Evolutionary conservation across 2,888 invertebrate species (phyloP).

Genomic region (Camponotus fellah): DNA sequence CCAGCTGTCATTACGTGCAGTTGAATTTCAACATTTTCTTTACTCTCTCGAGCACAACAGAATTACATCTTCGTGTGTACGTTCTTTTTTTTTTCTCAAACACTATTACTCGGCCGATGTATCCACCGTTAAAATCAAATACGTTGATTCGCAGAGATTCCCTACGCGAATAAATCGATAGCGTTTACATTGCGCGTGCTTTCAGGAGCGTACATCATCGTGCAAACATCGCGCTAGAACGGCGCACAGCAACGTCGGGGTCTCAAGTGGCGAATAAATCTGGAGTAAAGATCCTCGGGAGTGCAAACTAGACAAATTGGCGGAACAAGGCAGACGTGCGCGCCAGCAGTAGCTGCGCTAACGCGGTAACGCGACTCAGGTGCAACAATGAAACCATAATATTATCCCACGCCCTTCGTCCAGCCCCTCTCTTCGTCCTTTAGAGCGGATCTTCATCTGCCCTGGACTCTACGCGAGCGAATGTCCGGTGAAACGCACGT

Average conservation of each 20-base stretch:
- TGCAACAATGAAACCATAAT: slow-evolving; percentile 75
- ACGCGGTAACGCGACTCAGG: slow-evolving; percentile 66
- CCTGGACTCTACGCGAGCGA: not conserved
- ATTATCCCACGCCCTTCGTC: slow-evolving; percentile 73
- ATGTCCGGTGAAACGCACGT: slow-evolving; percentile 9
- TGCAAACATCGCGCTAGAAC: slow-evolving; percentile 19
- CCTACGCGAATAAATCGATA: not conserved
- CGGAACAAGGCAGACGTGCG: slow-evolving; percentile 46
- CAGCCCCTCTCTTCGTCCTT: slow-evolving; percentile 47
- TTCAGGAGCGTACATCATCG: slow-evolving; percentile 6
- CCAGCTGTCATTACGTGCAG: slow-evolving; percentile 6
- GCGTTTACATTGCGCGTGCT: slow-evolving; percentile 12
- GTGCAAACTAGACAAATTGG: slow-evolving; percentile 62
- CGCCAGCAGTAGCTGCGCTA: slow-evolving; percentile 30
- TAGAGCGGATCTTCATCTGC: slow-evolving; percentile 37
- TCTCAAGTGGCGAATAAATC: slow-evolving; percentile 54
- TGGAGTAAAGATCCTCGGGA: slow-evolving; percentile 58
- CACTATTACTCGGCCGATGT: not conserved
- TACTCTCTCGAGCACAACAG: not conserved
- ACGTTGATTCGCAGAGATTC: not conserved
- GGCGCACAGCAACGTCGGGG: not conserved
- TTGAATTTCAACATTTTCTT: not conserved
- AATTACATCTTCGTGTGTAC: slow-evolving; percentile 1
- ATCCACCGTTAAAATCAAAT: not conserved
- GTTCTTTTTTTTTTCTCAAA: not conserved